phyloP scores from a whole-genome alignment of 2,888 invertebrate genomes.

The Spicauda simplicius region DNA sequence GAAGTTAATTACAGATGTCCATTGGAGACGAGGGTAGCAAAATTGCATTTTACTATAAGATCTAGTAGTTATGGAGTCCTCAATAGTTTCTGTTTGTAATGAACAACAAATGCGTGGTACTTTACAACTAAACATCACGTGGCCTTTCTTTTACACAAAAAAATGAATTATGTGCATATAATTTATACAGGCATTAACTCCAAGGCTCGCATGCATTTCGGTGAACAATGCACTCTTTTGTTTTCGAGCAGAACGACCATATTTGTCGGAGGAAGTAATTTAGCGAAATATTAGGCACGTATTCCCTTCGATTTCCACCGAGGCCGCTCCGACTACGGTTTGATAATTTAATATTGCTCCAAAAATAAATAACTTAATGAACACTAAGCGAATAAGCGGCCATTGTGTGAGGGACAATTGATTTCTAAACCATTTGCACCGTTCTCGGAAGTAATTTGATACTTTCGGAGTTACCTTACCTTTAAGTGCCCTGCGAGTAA shows the following conservation, averaged over 20 bases:
- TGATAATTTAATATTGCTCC: slow-evolving; percentile 54
- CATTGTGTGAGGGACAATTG: slow-evolving; percentile 62
- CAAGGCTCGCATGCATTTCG: slow-evolving; percentile 42
- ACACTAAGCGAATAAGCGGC: slow-evolving; percentile 41
- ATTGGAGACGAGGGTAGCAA: no score
- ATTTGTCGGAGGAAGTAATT: slow-evolving; percentile 78
- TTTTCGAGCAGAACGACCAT: slow-evolving; percentile 57
- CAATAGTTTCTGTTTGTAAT: no score
- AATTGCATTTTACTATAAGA: no score
- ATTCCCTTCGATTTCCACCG: slow-evolving; percentile 60
- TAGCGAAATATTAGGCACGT: slow-evolving; percentile 74
- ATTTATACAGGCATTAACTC: slow-evolving; percentile 10
- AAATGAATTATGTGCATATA: not conserved
- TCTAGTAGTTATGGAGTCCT: no score
- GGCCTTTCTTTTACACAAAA: not conserved
- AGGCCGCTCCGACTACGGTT: slow-evolving; percentile 71
- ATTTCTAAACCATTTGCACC: slow-evolving; percentile 60
- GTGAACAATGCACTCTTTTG: slow-evolving; percentile 54
- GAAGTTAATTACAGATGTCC: no score
- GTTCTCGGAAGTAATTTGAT: slow-evolving; percentile 72
- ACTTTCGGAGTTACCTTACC: slow-evolving; percentile 46
- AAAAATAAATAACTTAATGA: slow-evolving; percentile 46
- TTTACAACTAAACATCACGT: no score
- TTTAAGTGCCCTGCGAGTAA: no score
- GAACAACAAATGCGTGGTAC: no score